These are phyloP conservation scores for Drosophila silvestris DNA, from an alignment of 2,888 invertebrate genomes.

Conservation along the genomic window DNA sequence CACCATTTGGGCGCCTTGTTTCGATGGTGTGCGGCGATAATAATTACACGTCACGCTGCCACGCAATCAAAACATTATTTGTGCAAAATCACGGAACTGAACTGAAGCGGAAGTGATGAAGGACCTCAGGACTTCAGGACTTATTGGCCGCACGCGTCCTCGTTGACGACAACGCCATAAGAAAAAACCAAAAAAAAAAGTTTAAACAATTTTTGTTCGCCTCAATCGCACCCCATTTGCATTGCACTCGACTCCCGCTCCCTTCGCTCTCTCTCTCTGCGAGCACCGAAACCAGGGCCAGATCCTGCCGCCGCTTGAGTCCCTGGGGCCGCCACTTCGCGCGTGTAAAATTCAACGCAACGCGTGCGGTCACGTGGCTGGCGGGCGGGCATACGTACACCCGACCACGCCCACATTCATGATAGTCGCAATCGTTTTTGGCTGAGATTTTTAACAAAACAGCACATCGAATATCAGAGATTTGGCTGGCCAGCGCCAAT, in stretches of 20 bases:
- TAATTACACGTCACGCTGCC: conserved; percentile 84
- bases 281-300: conserved; percentile 16
- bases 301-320: conserved; percentile 37
- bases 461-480: conserved; percentile 49
- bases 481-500: conserved; percentile 52
- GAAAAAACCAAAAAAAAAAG: conserved; percentile 51
- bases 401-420: conserved; percentile 70
- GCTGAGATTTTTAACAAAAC: conserved; percentile 58
- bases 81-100: conserved; percentile 83
- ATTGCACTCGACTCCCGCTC: conserved; percentile 35
- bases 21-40: conserved; percentile 73
- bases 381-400: conserved; percentile 8
- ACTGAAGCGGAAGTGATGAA: conserved; percentile 84
- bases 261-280: background rate
- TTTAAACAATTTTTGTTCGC: conserved; percentile 60
- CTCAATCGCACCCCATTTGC: conserved; percentile 65
- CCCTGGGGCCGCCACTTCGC: conserved; percentile 60
- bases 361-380: conserved; percentile 78
- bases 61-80: conserved; percentile 84
- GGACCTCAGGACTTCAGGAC: conserved; percentile 72
- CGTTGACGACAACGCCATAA: conserved; percentile 24
- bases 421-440: conserved; percentile 71
- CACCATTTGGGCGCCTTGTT: conserved; percentile 19
- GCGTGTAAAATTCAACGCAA: conserved; percentile 77
- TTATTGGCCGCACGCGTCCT: conserved; percentile 84